A percentile compares a stretch with the other conserved stretches of the same genome.
Conservation (phyloP, 2,113 vertebrate genomes). For the Sebastes fasciatus region DNA sequence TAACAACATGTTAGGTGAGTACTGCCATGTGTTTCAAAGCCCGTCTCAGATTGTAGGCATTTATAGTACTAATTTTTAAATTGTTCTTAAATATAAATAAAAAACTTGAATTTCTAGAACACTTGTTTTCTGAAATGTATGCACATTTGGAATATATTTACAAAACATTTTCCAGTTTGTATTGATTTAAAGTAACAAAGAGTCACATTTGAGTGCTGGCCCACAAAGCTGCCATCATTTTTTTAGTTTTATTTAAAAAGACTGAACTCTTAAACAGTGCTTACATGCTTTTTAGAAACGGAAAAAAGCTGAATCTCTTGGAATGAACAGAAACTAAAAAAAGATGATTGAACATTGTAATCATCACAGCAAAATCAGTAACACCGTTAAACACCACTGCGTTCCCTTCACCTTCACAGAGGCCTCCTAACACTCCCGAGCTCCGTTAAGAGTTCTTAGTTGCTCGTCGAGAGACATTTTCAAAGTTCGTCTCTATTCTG, state of each 20-base stretch:
- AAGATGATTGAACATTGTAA: slow-evolving; percentile 46
- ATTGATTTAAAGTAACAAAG: neutral
- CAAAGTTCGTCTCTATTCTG: slow-evolving; percentile 92
- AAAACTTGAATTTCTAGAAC: slow-evolving; percentile 10
- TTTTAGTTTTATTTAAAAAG: slow-evolving; percentile 85
- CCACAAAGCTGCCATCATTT: slow-evolving; percentile 48
- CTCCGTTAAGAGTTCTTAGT: slow-evolving; percentile 60
- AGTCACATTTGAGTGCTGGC: slow-evolving; percentile 25
- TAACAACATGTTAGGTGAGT: slow-evolving; percentile 2
- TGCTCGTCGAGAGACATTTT: slow-evolving; percentile 21
- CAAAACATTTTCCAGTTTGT: neutral
- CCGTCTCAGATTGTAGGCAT: neutral
- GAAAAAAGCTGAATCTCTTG: slow-evolving; percentile 69
- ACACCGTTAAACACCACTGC: slow-evolving; percentile 43
- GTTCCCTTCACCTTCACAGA: slow-evolving; percentile 55
- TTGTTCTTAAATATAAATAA: slow-evolving; percentile 50
- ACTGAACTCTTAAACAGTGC: slow-evolving; percentile 65
- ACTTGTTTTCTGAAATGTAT: slow-evolving; percentile 1
- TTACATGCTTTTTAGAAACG: slow-evolving; percentile 80
- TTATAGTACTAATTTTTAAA: slow-evolving; percentile 29
- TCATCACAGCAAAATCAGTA: slow-evolving; percentile 68
- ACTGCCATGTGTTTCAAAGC: neutral
- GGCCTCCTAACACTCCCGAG: slow-evolving; percentile 10
- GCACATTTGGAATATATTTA: neutral
- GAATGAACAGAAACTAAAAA: slow-evolving; percentile 74